These are phyloP conservation scores for Bombus huntii DNA, from an alignment of 1,140 invertebrate species.

Conservation along the genomic window DNA sequence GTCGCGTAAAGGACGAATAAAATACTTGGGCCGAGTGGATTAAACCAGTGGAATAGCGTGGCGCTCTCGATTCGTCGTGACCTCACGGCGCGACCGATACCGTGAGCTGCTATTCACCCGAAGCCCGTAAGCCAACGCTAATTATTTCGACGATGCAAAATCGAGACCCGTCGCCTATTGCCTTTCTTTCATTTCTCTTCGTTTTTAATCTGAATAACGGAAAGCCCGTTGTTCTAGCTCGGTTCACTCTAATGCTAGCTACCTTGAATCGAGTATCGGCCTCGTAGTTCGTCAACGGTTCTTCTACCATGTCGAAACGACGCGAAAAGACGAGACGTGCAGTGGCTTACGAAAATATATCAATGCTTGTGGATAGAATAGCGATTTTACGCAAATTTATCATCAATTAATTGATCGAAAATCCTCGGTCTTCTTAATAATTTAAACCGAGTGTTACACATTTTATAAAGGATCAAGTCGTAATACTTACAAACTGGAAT, in stretches of 20 bases:
- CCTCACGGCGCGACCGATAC: too few relatives aligned
- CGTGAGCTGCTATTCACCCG: neutral
- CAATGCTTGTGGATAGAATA: rapidly evolving
- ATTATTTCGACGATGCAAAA: conserved; percentile 22
- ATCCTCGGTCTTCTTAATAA: neutral
- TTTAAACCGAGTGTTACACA: neutral
- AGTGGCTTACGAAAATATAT: too few relatives aligned
- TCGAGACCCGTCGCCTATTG: neutral
- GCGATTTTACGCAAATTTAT: too few relatives aligned
- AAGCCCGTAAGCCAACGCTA: neutral
- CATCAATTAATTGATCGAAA: too few relatives aligned
- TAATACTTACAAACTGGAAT: neutral
- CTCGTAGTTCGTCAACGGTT: neutral
- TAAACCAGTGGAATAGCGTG: neutral
- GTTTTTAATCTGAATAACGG: neutral
- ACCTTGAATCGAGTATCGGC: neutral
- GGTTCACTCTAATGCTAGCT: conserved; percentile 19
- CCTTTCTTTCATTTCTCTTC: neutral
- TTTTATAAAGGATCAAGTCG: neutral
- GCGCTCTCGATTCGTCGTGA: neutral
- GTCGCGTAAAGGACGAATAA: conserved; percentile 2
- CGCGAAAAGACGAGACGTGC: too few relatives aligned
- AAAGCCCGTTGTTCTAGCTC: neutral
- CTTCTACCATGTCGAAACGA: too few relatives aligned
- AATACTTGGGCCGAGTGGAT: conserved; percentile 8